Evolutionary conservation across 1,140 invertebrate genomes (phyloP).

Genomic region (Mamestra configurata): DNA sequence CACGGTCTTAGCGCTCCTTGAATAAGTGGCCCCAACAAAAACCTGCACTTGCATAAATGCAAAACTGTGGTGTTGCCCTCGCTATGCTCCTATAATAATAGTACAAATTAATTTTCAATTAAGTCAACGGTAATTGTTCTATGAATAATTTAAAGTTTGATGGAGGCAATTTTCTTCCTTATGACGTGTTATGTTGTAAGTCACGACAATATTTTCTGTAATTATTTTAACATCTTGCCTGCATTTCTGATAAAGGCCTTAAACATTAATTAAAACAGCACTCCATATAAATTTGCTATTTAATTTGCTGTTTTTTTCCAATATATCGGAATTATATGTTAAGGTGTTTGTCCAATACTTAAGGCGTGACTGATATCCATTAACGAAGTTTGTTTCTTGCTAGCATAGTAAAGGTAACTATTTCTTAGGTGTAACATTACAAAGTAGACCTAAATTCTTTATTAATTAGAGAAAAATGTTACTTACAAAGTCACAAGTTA

Average conservation of each 20-base stretch:
- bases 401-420: not conserved
- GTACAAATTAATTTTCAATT: slow-evolving; percentile 64
- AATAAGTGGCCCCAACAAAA: slow-evolving; percentile 71
- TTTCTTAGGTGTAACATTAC: slow-evolving; percentile 43
- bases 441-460: slow-evolving; percentile 43
- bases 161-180: slow-evolving; percentile 42
- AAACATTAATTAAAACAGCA: slow-evolving; percentile 41
- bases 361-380: slow-evolving; percentile 36
- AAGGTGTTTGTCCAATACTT: slow-evolving; percentile 18
- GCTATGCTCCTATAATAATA: slow-evolving; percentile 51
- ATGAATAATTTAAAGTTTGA: slow-evolving; percentile 62
- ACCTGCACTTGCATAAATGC: slow-evolving; percentile 67
- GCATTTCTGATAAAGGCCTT: slow-evolving; percentile 23
- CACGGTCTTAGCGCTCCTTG: slow-evolving; percentile 69
- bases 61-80: slow-evolving; percentile 55
- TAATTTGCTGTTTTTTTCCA: slow-evolving; percentile 14
- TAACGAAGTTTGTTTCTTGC: slow-evolving; percentile 23
- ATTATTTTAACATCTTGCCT: slow-evolving; percentile 40
- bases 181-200: slow-evolving; percentile 37
- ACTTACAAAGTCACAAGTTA: not conserved
- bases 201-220: slow-evolving; percentile 25
- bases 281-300: slow-evolving; percentile 17
- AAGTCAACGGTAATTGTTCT: slow-evolving; percentile 57
- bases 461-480: slow-evolving; percentile 28
- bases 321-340: slow-evolving; percentile 23